Percentiles rank a stretch among this genome's conserved stretches.
phyloP scores from a whole-genome alignment of 2,113 vertebrate genomes.

The Baryphthengus martii region DNA sequence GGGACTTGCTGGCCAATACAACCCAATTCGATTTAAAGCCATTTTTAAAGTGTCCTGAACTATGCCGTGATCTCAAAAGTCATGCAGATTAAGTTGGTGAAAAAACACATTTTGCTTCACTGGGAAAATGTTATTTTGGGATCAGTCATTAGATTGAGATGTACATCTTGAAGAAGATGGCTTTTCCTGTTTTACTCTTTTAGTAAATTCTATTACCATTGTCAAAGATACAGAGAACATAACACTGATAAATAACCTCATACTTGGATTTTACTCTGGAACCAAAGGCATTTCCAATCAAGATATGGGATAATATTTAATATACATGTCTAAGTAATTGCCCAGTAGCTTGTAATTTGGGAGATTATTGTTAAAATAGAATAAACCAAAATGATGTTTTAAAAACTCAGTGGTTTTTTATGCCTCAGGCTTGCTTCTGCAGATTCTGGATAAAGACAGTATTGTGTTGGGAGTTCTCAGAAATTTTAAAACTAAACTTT shows the following conservation, averaged over 20 bases:
- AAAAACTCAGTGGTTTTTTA: neutral
- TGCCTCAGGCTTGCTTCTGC: neutral
- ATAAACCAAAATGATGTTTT: neutral
- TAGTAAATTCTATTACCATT: neutral
- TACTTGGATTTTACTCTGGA: neutral
- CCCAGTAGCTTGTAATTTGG: neutral
- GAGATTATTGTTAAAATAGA: neutral
- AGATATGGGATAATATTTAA: neutral
- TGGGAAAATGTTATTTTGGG: neutral
- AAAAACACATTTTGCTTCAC: neutral
- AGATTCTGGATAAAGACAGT: neutral
- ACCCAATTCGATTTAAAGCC: neutral
- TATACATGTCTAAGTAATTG: neutral
- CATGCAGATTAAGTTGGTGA: neutral
- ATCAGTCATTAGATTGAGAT: neutral
- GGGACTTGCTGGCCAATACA: neutral
- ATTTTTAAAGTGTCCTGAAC: neutral
- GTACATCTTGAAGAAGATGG: neutral
- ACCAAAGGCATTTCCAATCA: neutral
- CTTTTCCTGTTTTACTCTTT: neutral
- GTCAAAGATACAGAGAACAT: neutral
- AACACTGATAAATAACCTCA: neutral
- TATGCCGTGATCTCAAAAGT: neutral
- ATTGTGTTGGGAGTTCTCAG: neutral
- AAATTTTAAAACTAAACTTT: neutral